Percentiles rank a stretch among this genome's conserved stretches.
These are phyloP conservation scores for Trematocara variabile DNA, from an alignment of 2,113 vertebrate species.

Conservation along the genomic window DNA sequence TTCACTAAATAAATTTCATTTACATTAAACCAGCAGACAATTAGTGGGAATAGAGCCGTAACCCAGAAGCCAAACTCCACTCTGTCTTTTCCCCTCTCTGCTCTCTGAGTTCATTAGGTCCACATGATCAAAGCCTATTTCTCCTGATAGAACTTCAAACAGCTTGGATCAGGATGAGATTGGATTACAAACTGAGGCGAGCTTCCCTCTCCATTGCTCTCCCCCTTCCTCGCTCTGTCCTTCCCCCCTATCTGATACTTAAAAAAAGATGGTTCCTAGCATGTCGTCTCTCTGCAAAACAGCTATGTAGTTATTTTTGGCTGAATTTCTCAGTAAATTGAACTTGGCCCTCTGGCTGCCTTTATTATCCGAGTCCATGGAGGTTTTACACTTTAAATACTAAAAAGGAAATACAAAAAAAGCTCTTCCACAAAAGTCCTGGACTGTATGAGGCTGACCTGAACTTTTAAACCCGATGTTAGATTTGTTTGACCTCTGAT, in stretches of 20 bases:
- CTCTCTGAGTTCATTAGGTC: conserved; percentile 66
- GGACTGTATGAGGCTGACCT: neutral
- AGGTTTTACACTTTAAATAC: conserved; percentile 20
- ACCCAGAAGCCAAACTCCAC: conserved; percentile 2
- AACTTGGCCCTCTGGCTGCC: conserved; percentile 10
- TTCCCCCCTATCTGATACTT: conserved; percentile 5
- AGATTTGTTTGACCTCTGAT: conserved; percentile 22
- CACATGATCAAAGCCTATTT: conserved; percentile 73
- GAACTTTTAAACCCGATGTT: conserved; percentile 11
- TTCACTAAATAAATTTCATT: neutral
- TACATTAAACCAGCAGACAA: neutral
- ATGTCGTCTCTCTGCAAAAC: conserved; percentile 23
- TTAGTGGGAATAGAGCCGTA: neutral
- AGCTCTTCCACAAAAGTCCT: neutral
- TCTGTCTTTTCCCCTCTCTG: conserved; percentile 2
- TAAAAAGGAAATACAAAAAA: neutral
- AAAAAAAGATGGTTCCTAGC: conserved; percentile 41
- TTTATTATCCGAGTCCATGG: conserved; percentile 7
- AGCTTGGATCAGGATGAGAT: conserved; percentile 65
- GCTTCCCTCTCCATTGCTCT: conserved; percentile 32
- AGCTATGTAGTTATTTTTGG: conserved; percentile 56
- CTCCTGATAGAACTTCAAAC: conserved; percentile 77
- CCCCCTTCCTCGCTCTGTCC: neutral
- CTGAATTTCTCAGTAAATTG: conserved; percentile 23
- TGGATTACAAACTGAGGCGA: conserved; percentile 65